A percentile compares a stretch with the other conserved stretches of the same genome.
These are phyloP conservation scores for Balearica regulorum DNA, from an alignment of 2,797 vertebrate genomes.

Conservation along the genomic window DNA sequence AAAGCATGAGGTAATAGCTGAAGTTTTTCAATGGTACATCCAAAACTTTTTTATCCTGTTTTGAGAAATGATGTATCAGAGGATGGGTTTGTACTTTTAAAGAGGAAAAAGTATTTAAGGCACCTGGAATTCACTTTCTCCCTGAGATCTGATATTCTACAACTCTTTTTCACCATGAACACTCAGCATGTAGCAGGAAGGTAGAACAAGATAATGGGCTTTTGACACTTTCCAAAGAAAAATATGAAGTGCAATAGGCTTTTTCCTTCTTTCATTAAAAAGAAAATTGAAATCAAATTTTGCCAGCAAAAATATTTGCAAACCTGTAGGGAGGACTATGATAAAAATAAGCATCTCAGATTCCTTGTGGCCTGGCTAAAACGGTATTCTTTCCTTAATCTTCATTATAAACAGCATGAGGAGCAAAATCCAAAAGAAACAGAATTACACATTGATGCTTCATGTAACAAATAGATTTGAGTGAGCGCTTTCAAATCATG, in stretches of 20 bases:
- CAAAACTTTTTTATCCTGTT: not conserved
- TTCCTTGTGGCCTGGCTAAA: conserved; percentile 19
- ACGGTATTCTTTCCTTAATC: not conserved
- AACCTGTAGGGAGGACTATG: not conserved
- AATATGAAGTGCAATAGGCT: not conserved
- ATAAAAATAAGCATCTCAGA: conserved; percentile 30
- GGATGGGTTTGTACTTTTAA: not conserved
- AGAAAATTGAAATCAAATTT: not conserved
- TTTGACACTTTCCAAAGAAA: not conserved
- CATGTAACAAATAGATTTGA: not conserved
- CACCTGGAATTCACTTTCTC: not conserved
- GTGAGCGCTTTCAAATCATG: not conserved
- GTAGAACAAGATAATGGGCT: not conserved
- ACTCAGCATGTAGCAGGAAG: not conserved
- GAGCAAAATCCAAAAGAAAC: not conserved
- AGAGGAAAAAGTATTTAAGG: not conserved
- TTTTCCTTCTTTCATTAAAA: not conserved
- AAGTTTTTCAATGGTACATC: not conserved
- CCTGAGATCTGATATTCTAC: not conserved
- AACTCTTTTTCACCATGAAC: not conserved
- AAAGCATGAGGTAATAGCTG: not conserved
- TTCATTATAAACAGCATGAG: not conserved
- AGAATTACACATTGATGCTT: not conserved
- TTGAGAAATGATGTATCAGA: not conserved
- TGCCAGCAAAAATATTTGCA: conserved; percentile 35